Conservation (phyloP, 2,797 vertebrate species). For the Gallinago solitaria region DNA sequence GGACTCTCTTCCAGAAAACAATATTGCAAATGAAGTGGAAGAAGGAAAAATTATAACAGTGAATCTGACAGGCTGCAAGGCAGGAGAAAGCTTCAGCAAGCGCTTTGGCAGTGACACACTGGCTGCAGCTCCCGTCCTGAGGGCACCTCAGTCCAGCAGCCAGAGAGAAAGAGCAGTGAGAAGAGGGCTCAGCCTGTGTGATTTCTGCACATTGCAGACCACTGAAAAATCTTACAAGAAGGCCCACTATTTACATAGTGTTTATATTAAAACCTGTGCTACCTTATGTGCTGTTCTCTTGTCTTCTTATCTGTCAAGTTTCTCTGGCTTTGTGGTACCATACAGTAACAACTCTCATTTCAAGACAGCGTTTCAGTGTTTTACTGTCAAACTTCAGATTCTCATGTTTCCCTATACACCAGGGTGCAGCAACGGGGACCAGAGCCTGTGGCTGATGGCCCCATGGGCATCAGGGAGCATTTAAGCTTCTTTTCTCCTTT, state of each 20-base stretch:
- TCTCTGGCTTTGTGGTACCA: not conserved
- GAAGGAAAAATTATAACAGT: not conserved
- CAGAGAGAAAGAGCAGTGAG: not conserved
- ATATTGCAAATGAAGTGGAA: constrained; percentile 25
- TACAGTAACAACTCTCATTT: not conserved
- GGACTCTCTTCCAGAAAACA: not conserved
- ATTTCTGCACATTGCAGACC: not conserved
- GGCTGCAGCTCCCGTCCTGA: not conserved
- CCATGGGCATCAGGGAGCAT: accelerated
- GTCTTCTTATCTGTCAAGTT: not conserved
- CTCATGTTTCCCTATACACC: not conserved
- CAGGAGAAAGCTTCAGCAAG: not conserved
- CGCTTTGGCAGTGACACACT: not conserved
- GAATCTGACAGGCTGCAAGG: constrained; percentile 16
- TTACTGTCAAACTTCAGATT: not conserved
- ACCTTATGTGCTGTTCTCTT: not conserved
- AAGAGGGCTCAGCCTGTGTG: not conserved
- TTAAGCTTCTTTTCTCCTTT: not conserved
- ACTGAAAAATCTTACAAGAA: not conserved
- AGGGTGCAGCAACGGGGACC: not conserved
- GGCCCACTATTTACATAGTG: not conserved
- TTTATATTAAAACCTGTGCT: not conserved
- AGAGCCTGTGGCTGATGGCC: accelerated
- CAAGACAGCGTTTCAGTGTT: not conserved
- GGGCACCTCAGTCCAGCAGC: not conserved